Conservation (phyloP, 2,888 invertebrate genomes). For the Hypomecis atomaria region DNA sequence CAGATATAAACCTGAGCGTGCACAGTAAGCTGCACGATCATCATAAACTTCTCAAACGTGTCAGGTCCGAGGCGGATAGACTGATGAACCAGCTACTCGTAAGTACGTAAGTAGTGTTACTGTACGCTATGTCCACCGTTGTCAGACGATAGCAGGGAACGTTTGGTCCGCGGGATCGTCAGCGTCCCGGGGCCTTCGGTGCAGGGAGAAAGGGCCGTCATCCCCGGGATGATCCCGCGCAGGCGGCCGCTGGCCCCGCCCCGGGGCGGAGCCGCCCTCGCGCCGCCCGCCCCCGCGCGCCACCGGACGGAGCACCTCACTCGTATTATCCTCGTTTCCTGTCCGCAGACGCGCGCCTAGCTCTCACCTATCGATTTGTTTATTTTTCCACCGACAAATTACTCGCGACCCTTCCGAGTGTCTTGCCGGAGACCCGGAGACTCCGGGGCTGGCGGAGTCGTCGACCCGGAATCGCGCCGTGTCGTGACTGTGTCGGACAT, state of each 20-base stretch:
- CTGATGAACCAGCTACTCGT: too few relatives aligned
- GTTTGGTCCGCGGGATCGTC: background rate
- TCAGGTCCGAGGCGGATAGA: too few relatives aligned
- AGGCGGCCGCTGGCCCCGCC: constrained; percentile 57
- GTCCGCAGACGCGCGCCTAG: constrained; percentile 80
- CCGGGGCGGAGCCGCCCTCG: constrained; percentile 55
- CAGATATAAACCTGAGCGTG: too few relatives aligned
- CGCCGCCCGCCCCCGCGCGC: constrained; percentile 45
- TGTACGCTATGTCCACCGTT: too few relatives aligned
- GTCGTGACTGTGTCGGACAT: constrained; percentile 21
- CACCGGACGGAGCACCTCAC: constrained; percentile 71
- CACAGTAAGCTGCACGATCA: too few relatives aligned
- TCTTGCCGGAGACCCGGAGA: constrained; percentile 47
- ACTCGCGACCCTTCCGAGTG: constrained; percentile 65
- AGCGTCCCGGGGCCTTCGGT: constrained; percentile 1
- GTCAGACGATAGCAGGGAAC: background rate
- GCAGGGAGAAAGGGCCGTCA: constrained; percentile 22
- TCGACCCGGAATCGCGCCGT: constrained; percentile 17
- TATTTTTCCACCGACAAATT: constrained; percentile 77
- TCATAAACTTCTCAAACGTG: too few relatives aligned
- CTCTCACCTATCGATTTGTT: constrained; percentile 80
- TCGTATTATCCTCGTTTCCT: constrained; percentile 81
- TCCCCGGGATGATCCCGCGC: constrained; percentile 51
- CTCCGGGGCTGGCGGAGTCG: constrained; percentile 38
- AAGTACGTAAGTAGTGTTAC: too few relatives aligned